Percentiles rank a stretch among this genome's conserved stretches.
Conservation (phyloP, 2,797 vertebrate genomes). For the Sebastes cheni region DNA sequence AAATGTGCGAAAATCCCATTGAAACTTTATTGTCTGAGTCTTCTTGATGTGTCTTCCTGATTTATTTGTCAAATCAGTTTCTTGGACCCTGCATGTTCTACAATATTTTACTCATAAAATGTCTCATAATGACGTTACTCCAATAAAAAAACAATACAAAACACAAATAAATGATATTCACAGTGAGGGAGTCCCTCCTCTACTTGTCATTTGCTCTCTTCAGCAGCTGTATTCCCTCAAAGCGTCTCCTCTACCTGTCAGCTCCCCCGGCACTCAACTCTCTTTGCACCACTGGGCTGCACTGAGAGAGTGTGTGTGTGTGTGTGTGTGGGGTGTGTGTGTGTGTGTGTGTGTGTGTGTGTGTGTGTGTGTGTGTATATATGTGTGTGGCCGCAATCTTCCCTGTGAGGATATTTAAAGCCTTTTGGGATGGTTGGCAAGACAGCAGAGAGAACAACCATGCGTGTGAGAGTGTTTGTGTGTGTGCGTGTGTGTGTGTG, state of each 20-base stretch:
- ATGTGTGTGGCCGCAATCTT: background rate
- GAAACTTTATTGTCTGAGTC: too few relatives aligned
- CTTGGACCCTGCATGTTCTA: background rate
- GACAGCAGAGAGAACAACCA: conserved; percentile 11
- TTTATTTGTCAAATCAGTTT: background rate
- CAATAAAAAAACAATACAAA: background rate
- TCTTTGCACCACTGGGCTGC: conserved; percentile 40
- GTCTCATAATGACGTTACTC: background rate
- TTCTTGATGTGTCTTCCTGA: background rate
- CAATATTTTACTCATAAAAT: background rate
- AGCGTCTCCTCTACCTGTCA: conserved; percentile 34
- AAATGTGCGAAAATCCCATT: too few relatives aligned
- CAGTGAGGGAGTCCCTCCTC: conserved; percentile 1
- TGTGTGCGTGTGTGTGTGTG: background rate
- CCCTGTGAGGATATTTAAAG: conserved; percentile 33
- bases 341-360: background rate
- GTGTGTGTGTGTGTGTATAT: background rate
- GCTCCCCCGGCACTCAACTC: conserved; percentile 23
- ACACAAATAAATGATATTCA: background rate
- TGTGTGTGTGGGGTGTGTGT: background rate
- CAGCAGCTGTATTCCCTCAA: conserved; percentile 22
- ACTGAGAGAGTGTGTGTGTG: background rate
- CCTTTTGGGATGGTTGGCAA: conserved; percentile 25
- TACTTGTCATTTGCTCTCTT: conserved; percentile 37
- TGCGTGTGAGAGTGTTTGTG: background rate